A percentile compares a stretch with the other conserved stretches of the same genome.
These are phyloP conservation scores for Nebria salina DNA, from an alignment of 2,888 invertebrate species.

Conservation along the genomic window DNA sequence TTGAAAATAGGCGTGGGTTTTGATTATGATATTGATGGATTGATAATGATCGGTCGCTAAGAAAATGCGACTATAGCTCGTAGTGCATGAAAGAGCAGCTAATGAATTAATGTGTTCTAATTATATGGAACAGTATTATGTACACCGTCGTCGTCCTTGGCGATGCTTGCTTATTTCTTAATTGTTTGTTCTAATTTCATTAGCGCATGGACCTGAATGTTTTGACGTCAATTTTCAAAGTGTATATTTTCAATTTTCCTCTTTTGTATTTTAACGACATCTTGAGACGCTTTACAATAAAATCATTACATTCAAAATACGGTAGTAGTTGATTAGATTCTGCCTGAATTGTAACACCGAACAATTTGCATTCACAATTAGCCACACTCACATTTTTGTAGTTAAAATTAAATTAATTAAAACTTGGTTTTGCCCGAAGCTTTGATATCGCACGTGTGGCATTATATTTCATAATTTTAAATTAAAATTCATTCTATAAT, in stretches of 20 bases:
- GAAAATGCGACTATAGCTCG: not conserved
- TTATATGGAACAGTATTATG: slow-evolving; percentile 27
- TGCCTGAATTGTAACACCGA: not conserved
- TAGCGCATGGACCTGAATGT: slow-evolving; percentile 27
- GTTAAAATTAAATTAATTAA: not conserved
- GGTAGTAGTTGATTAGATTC: slow-evolving; percentile 3
- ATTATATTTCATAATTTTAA: no score
- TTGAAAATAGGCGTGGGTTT: not conserved
- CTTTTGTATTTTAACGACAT: slow-evolving; percentile 14
- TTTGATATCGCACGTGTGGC: no score
- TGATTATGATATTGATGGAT: not conserved
- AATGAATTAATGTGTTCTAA: slow-evolving; percentile 41
- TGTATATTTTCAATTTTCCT: slow-evolving; percentile 33
- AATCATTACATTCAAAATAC: slow-evolving; percentile 5
- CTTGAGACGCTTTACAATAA: not conserved
- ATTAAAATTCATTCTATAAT: no score
- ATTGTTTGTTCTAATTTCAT: slow-evolving; percentile 39
- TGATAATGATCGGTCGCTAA: not conserved
- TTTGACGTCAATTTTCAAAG: slow-evolving; percentile 19
- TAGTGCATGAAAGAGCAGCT: slow-evolving; percentile 12
- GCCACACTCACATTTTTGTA: not conserved
- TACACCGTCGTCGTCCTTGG: slow-evolving; percentile 24
- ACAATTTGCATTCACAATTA: no score
- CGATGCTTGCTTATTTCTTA: slow-evolving; percentile 26
- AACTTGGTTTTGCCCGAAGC: no score